phyloP scores from a whole-genome alignment of 2,797 vertebrate genomes.

The Falco cherrug region DNA sequence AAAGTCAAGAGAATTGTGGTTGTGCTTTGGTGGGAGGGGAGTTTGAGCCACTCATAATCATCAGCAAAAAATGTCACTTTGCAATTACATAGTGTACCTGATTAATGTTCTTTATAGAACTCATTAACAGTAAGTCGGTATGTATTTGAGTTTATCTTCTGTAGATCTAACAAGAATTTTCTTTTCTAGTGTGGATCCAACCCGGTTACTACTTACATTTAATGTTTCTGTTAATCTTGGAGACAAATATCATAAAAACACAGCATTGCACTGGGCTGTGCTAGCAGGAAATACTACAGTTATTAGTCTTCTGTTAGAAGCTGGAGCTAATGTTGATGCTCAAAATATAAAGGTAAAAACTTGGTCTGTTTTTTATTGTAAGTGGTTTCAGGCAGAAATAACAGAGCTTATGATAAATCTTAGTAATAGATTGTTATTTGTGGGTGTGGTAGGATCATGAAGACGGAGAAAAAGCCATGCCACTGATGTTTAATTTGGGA shows the following conservation, averaged over 20 bases:
- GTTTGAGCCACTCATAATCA: background rate
- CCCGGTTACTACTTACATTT: conserved; percentile 95
- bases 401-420: background rate
- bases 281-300: conserved; percentile 98
- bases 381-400: background rate
- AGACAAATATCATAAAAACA: conserved; percentile 99
- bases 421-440: background rate
- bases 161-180: conserved; percentile 41
- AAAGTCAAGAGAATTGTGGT: background rate
- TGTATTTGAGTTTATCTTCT: conserved; percentile 25
- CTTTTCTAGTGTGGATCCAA: conserved; percentile 92
- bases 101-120: background rate
- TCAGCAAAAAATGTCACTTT: background rate
- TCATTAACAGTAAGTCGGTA: background rate
- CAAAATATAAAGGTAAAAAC: conserved; percentile 95
- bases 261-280: conserved; percentile 97
- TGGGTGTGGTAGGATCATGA: background rate
- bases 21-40: background rate
- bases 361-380: conserved; percentile 17
- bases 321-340: conserved; percentile 94
- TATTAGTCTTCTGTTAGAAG: conserved; percentile 95
- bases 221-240: conserved; percentile 98
- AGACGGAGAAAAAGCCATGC: background rate
- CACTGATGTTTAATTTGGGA: background rate
- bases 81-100: background rate